Evolutionary conservation across 92 coral and sea anemone genomes (phyloP).

Genomic region (Isaurus tuberculatus): DNA sequence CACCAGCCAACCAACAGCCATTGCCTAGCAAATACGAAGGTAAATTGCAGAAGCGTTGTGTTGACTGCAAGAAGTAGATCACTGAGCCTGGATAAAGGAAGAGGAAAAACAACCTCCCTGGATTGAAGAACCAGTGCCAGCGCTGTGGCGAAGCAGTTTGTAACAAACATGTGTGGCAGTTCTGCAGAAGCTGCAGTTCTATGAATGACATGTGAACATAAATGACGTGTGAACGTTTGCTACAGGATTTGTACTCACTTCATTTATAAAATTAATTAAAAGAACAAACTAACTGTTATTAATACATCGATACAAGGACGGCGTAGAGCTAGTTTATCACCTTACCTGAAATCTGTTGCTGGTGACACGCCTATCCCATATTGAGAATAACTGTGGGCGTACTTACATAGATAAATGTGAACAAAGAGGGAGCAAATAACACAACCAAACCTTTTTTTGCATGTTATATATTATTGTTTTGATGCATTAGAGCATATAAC

Average conservation of each 20-base stretch:
- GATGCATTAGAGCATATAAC: too few relatives aligned
- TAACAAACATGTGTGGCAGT: not conserved
- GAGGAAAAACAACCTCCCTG: not conserved
- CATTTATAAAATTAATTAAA: not conserved
- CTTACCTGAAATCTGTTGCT: not conserved
- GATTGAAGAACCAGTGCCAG: not conserved
- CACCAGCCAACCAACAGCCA: not conserved
- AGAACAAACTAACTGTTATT: not conserved
- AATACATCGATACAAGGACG: not conserved
- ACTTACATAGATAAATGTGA: not conserved
- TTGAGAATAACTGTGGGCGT: constrained; percentile 1
- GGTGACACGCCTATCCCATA: constrained; percentile 10
- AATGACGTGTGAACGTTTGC: not conserved
- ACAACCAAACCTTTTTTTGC: not conserved
- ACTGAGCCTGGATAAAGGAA: too few relatives aligned
- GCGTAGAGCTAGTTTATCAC: not conserved
- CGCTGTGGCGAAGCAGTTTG: not conserved
- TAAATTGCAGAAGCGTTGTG: not conserved
- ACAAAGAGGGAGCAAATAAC: too few relatives aligned
- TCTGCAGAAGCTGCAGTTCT: not conserved
- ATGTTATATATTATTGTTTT: not conserved
- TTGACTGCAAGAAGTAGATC: not conserved
- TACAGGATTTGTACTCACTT: not conserved
- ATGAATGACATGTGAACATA: not conserved
- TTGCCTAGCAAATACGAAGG: not conserved